Evolutionary conservation across 2,888 invertebrate species (phyloP).

Genomic region (Philaethria dido): DNA sequence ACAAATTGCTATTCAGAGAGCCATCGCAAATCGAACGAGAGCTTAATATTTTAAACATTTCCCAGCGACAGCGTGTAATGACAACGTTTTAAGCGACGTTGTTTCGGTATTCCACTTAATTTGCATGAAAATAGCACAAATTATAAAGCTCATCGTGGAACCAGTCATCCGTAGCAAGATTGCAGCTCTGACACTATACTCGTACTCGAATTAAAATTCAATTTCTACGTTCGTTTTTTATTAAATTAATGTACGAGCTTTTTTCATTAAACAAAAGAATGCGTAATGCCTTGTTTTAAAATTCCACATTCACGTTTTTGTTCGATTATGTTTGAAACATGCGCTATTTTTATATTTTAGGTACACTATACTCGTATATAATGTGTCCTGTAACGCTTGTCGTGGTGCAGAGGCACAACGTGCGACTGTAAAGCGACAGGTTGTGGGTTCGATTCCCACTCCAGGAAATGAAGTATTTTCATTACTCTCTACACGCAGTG

Average conservation of each 20-base stretch:
- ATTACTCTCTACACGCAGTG: too few species aligned
- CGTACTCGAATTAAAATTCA: constrained; percentile 34
- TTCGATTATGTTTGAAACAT: neutral
- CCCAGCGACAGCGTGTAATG: constrained; percentile 31
- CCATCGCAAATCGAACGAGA: constrained; percentile 8
- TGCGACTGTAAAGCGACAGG: too few species aligned
- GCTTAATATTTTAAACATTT: constrained; percentile 32
- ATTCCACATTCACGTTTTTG: neutral
- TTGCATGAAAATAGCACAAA: constrained; percentile 53
- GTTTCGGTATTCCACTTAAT: constrained; percentile 39
- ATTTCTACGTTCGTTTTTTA: constrained; percentile 26
- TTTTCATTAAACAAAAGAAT: neutral
- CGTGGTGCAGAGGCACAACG: too few species aligned
- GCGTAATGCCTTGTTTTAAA: neutral
- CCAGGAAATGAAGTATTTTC: too few species aligned
- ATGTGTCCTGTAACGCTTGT: too few species aligned
- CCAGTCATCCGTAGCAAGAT: constrained; percentile 55
- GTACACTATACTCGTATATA: too few species aligned
- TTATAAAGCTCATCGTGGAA: constrained; percentile 58
- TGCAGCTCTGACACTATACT: constrained; percentile 46
- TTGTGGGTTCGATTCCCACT: too few species aligned
- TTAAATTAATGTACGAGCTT: constrained; percentile 18
- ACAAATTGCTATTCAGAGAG: constrained; percentile 11
- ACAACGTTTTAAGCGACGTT: constrained; percentile 35
- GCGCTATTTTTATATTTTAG: too few species aligned